Evolutionary conservation across 2,113 vertebrate species (phyloP), one percentile per base, ranked within the genome.

Genomic region (Semicossyphus pulcher): DNA sequence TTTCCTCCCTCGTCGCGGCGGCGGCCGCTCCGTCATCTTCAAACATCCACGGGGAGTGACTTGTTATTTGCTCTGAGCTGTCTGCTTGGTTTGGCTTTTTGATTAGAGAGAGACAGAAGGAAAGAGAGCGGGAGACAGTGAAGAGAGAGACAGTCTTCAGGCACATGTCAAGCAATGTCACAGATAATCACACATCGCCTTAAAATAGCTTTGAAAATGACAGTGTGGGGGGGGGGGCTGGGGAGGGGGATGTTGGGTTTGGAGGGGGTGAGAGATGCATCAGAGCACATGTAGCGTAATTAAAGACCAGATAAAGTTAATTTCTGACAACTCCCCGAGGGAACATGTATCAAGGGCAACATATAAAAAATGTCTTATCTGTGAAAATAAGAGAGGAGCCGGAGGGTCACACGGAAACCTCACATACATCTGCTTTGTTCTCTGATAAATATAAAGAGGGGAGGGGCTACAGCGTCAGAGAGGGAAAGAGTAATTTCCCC

Each of bases 171-270:
- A 90, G 76, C 87, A 90, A 90, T 91, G 91, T 92, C 90, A 90
- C 84, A 85, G 86, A 92, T 91, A 92, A 93, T 93, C 89, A 92
- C 87, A 92, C 90, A 89, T 90, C 84, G 88, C 88, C 92, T 89
- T 91, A 90, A 93, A 92, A 93, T 91, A 92, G 86, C 90, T 92
- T 92, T 92, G 91, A 91, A 92, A 91, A 91, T 91, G 88, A 92
- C 90, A 92, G 88, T n/a, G 68, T 81, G 41, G 71, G 73, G 70
- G 79, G 72, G 65, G 31, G 74, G 68, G 83, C 28, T 45, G 80
- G 31, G 68, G 83, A 81, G 82, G 83, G 83, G 6, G 61, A 64
- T 77, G 89, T 65, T 54, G 72, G 51, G 86, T 62, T 70, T 80
- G 44, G 69, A 63, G 83, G 65, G 71, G 64, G 72, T 82, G 84